phyloP scores from a whole-genome alignment of 2,888 invertebrate species.

The Phasia obesa region DNA sequence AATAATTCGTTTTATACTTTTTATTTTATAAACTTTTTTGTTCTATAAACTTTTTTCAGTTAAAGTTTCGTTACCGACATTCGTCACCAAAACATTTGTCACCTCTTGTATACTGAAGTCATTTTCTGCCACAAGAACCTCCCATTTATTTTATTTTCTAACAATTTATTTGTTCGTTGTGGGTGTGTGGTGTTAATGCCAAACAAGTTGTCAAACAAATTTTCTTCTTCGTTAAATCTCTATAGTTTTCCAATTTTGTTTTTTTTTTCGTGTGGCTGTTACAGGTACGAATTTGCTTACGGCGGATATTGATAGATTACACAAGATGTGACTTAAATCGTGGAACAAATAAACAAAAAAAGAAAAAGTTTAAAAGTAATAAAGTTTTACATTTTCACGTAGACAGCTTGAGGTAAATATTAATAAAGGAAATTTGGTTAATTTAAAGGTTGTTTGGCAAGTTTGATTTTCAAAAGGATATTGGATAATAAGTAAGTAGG shows the following conservation, averaged over 20 bases:
- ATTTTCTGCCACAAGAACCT: not conserved
- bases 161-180: constrained; percentile 17
- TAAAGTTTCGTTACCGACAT: constrained; percentile 6
- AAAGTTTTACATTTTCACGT: constrained; percentile 36
- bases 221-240: constrained; percentile 57
- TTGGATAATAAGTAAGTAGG: constrained; percentile 21
- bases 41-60: constrained; percentile 30
- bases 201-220: constrained; percentile 66
- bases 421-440: constrained; percentile 33
- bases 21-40: constrained; percentile 39
- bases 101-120: not conserved
- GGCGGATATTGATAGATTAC: constrained; percentile 63
- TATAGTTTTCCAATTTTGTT: constrained; percentile 40
- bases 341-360: constrained; percentile 17
- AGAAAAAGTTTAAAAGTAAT: constrained; percentile 39
- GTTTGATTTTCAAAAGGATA: not conserved
- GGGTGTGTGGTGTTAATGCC: constrained; percentile 54
- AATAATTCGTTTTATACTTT: not conserved
- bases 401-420: not conserved
- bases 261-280: constrained; percentile 14
- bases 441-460: constrained; percentile 9
- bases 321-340: constrained; percentile 39
- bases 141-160: constrained; percentile 15
- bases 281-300: constrained; percentile 57
- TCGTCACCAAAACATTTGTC: constrained; percentile 31